Base-by-base conservation (phyloP, 64 coral and sea anemone genomes). In the Cladopsammia gracilis region DNA sequence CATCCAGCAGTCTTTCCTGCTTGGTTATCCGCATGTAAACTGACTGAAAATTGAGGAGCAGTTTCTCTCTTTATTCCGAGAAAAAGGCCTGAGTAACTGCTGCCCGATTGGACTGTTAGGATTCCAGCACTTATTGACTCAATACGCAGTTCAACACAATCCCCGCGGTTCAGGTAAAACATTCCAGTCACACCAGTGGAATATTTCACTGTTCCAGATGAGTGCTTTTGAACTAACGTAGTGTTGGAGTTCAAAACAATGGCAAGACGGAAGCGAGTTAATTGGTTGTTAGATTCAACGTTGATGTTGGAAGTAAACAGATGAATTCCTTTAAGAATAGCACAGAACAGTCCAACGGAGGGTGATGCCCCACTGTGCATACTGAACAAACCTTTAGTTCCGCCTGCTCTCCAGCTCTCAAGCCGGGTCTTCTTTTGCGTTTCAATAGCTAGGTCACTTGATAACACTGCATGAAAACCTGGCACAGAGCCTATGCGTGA, bases 401-500 rank as follows among this genome's bases (percentile, higher is more conserved):
- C 84, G 46, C 48, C 56, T 23, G 84, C 57, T 34, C 52, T 70
- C 65, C 65, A 87, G 25, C 18, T 44, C 10, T 47, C 48, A 70
- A 87, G 47, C 4, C 84, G 64, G 12, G 3, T 56, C 3, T 18
- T 73, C 18, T 1, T 24, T 47, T 79, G 77, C 0, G 43, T 8
- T 24, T 54, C 2, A 8, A 53, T 58, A 70, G 22, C 15, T 3
- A 44, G 11, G 47, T 71, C 15, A 15, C 2, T n/a, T 25, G 84
- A 87, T 54, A 87, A 73, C 18, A 58, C 48, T 2, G 46, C 65
- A 24, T 87, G 84, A 58, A 87, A 87, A 5, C 84, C 84, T 0
- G 84, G 84, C n/a, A 87, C 84, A 87, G 84, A 54, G 44, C 84
- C 84, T 73, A 71, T 71, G 6, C 70, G 64, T 26, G 84, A 70